Evolutionary conservation across 2,888 invertebrate species (phyloP).

Genomic region (Psylliodes chrysocephalus): DNA sequence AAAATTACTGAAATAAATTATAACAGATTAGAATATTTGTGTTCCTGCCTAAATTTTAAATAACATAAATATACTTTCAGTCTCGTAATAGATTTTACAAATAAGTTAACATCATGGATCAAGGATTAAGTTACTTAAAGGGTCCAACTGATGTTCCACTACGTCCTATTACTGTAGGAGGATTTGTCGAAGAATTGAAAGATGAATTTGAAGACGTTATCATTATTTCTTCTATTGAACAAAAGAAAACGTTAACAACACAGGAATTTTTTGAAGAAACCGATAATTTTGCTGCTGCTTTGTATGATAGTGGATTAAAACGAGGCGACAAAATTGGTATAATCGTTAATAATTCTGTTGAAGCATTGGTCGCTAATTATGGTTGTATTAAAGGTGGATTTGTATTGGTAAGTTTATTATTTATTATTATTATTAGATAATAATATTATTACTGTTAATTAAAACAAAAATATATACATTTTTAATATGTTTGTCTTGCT

Average conservation of each 20-base stretch:
- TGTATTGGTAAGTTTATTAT: constrained; percentile 74
- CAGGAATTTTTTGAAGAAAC: background rate
- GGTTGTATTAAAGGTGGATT: constrained; percentile 79
- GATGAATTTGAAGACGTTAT: background rate
- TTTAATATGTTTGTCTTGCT: no score
- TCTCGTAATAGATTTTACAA: no score
- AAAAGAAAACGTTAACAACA: background rate
- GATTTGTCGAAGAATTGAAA: background rate
- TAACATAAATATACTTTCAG: no score
- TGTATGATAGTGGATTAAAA: background rate
- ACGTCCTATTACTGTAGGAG: background rate
- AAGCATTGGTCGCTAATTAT: constrained; percentile 51
- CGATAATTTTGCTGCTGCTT: background rate
- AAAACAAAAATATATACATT: no score
- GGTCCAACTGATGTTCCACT: background rate
- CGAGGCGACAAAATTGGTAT: background rate
- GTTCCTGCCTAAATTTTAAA: no score
- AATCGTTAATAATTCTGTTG: background rate
- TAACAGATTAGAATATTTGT: no score
- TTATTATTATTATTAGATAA: no score
- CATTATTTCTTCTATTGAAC: background rate
- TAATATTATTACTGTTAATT: no score
- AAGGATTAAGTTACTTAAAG: constrained; percentile 6
- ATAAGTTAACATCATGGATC: background rate
- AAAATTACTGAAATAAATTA: no score